phyloP scores from a whole-genome alignment of 2,113 vertebrate genomes.

The Ciconia boyciana region DNA sequence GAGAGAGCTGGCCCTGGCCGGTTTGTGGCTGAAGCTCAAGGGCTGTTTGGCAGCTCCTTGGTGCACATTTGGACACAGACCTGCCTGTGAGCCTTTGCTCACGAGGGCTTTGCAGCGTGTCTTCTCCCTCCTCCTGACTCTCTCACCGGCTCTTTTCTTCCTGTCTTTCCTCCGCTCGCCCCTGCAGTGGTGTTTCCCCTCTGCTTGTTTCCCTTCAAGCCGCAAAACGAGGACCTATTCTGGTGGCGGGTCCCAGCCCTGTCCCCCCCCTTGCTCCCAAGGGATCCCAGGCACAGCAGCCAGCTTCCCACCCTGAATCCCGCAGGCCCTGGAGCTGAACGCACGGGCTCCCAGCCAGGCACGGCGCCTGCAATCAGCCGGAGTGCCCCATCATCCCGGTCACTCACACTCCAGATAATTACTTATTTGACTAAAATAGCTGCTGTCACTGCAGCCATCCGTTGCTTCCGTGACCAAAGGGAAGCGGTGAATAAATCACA shows the following conservation, averaged over 20 bases:
- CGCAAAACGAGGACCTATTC: accelerated
- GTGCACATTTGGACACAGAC: background rate
- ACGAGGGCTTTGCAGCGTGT: background rate
- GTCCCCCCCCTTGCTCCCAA: background rate
- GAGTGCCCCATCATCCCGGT: background rate
- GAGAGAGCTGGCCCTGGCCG: background rate
- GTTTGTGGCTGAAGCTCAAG: background rate
- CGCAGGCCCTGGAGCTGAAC: background rate
- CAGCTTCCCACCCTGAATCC: background rate
- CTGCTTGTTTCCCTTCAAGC: background rate
- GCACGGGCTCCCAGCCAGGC: background rate
- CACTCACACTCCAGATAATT: conserved; percentile 12
- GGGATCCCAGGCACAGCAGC: background rate
- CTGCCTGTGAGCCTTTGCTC: background rate
- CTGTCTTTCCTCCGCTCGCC: background rate
- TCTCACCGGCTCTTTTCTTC: background rate
- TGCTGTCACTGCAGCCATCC: background rate
- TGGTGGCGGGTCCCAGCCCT: background rate
- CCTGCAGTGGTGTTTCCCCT: background rate
- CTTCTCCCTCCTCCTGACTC: background rate
- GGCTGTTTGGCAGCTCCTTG: background rate
- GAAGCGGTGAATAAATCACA: background rate
- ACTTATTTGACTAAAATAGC: conserved; percentile 31
- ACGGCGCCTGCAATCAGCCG: background rate
- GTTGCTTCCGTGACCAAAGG: background rate